Percentiles rank a stretch among this genome's conserved stretches.
phyloP scores from a whole-genome alignment of 2,797 vertebrate species.

The Furcifer pardalis region DNA sequence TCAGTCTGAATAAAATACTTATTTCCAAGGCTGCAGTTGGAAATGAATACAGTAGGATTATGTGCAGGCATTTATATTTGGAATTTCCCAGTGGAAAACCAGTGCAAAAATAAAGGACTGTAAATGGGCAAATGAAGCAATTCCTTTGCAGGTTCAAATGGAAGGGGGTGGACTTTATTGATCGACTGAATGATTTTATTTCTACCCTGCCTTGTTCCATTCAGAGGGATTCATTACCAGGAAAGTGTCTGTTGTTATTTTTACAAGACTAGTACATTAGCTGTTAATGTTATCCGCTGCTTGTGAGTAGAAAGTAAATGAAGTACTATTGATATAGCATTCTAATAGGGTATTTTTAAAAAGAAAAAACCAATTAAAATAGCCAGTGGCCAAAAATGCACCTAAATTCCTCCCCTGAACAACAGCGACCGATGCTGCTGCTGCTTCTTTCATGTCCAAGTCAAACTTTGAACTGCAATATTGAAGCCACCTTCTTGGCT shows the following conservation, averaged over 20 bases:
- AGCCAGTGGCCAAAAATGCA: background rate
- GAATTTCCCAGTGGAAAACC: background rate
- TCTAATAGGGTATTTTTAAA: background rate
- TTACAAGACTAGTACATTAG: background rate
- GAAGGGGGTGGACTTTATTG: background rate
- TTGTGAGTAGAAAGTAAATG: background rate
- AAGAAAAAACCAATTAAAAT: background rate
- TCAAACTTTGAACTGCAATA: no score
- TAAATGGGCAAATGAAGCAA: background rate
- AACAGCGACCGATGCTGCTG: background rate
- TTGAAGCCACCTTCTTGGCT: no score
- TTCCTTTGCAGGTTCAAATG: background rate
- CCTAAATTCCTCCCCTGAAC: background rate
- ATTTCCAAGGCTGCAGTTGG: background rate
- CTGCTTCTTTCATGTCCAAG: no score
- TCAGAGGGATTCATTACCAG: background rate
- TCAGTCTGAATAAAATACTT: conserved; percentile 6
- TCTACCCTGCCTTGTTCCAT: no score
- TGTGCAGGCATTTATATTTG: conserved; percentile 5
- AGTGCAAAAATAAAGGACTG: conserved; percentile 1
- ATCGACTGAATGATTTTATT: no score
- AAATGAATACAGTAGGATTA: background rate
- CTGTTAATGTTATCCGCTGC: background rate
- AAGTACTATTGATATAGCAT: background rate
- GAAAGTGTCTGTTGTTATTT: background rate